These are phyloP conservation scores for Hipparchia semele DNA, from an alignment of 2,888 invertebrate species.

Conservation along the genomic window DNA sequence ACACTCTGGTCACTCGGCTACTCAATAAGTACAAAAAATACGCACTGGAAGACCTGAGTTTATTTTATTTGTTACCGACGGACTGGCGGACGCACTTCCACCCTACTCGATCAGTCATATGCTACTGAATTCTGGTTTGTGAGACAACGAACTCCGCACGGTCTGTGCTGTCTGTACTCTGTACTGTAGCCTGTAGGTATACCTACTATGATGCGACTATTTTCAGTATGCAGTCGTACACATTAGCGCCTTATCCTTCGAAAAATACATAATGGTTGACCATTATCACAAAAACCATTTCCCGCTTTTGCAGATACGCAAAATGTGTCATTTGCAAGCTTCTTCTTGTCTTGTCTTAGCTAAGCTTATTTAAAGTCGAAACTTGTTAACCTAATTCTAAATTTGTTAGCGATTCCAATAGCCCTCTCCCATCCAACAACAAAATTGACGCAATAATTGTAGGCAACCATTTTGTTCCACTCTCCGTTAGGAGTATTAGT, in stretches of 20 bases:
- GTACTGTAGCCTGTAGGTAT: constrained; percentile 36
- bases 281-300: not conserved
- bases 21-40: constrained; percentile 47
- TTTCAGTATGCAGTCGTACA: not conserved
- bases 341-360: no score
- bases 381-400: no score
- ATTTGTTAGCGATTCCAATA: no score
- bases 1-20: constrained; percentile 25
- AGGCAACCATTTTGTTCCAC: no score
- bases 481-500: no score
- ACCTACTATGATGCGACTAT: not conserved
- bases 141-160: constrained; percentile 61
- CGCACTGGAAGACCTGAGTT: constrained; percentile 46
- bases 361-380: no score
- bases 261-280: not conserved
- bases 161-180: constrained; percentile 47
- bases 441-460: no score
- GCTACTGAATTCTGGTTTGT: constrained; percentile 49
- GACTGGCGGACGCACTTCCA: constrained; percentile 44
- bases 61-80: constrained; percentile 46
- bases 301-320: not conserved
- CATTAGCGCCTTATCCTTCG: not conserved
- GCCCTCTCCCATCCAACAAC: no score
- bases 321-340: not conserved
- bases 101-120: constrained; percentile 44